Conservation (phyloP, 2,797 vertebrate genomes). For the Pteropus rufus region DNA sequence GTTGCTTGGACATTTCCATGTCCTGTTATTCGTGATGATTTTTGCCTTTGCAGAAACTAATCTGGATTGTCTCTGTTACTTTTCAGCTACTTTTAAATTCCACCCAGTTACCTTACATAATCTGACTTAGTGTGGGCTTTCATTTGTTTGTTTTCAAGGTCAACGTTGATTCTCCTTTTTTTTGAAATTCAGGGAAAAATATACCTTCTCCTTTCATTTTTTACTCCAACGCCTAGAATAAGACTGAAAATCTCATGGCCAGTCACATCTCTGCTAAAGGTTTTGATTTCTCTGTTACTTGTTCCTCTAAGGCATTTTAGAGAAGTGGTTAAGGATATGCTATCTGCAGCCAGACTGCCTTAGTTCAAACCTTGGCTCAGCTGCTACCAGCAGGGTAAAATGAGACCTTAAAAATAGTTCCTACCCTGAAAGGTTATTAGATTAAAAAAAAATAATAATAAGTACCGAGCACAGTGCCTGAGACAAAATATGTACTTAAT, state of each 20-base stretch:
- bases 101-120: not conserved
- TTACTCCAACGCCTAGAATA: not conserved
- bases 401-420: not conserved
- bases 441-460: too few species aligned
- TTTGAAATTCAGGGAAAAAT: conserved; percentile 35
- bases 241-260: not conserved
- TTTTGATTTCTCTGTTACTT: not conserved
- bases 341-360: not conserved
- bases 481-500: conserved; percentile 24
- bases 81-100: not conserved
- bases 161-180: not conserved
- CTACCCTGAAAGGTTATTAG: conserved; percentile 4
- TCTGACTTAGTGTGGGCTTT: not conserved
- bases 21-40: not conserved
- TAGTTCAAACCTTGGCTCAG: not conserved
- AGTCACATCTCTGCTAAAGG: not conserved
- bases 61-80: not conserved
- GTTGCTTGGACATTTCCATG: not conserved
- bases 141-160: not conserved
- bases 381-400: not conserved
- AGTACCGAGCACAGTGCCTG: not conserved
- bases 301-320: not conserved
- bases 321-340: not conserved
- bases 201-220: conserved; percentile 1
- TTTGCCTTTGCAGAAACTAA: not conserved